Conservation (phyloP, 2,888 invertebrate genomes). For the Amiota mariae region DNA sequence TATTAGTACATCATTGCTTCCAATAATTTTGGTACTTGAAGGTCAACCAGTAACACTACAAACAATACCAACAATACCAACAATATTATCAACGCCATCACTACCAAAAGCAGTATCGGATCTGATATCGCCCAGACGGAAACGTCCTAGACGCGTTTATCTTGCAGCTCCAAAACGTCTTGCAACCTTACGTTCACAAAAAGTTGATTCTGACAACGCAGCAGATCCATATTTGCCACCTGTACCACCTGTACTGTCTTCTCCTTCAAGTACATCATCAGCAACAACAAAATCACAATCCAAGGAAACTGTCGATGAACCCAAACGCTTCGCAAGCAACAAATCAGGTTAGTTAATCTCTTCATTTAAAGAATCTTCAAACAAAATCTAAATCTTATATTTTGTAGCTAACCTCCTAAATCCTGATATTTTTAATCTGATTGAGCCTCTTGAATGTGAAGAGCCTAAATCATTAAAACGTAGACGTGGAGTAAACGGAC, state of each 20-base stretch:
- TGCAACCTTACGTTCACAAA: constrained; percentile 51
- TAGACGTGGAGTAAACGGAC: constrained; percentile 43
- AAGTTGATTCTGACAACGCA: constrained; percentile 11
- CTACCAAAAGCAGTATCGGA: not conserved
- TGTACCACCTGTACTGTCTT: too few species aligned
- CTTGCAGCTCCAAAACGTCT: constrained; percentile 47
- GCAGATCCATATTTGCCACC: not conserved
- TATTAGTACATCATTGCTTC: not conserved
- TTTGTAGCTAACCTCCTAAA: constrained; percentile 46
- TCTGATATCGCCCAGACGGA: constrained; percentile 36
- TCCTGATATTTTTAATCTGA: constrained; percentile 49
- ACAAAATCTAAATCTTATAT: not conserved
- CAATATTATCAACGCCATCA: not conserved
- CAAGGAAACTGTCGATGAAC: not conserved
- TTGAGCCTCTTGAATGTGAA: constrained; percentile 46
- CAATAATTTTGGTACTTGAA: not conserved
- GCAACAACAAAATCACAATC: constrained; percentile 16
- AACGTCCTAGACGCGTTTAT: constrained; percentile 53
- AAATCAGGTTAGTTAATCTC: not conserved
- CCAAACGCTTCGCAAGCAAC: not conserved
- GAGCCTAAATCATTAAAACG: constrained; percentile 52
- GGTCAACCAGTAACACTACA: not conserved
- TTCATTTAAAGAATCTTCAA: not conserved
- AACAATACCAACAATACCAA: not conserved
- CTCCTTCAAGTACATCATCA: not conserved